Base-by-base conservation (phyloP, 37 sponge, comb jelly and placozoan species). In the Eunapius fragilis region DNA sequence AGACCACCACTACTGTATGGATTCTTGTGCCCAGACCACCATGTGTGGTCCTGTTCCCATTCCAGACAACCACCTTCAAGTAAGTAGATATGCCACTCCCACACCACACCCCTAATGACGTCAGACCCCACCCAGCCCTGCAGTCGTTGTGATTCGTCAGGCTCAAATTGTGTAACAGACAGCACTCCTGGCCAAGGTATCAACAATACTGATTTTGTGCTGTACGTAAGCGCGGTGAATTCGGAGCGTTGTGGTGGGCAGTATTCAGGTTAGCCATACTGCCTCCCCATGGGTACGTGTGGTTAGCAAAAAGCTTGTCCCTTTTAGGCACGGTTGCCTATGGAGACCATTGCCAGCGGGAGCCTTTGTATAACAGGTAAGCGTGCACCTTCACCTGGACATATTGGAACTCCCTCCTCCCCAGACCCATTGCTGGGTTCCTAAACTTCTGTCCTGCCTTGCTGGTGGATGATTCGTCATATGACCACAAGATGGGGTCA, bases 291-390 rank as follows among this genome's bases (percentile, higher is more conserved):
- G 2, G 82, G 36, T 70, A n/a, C 10, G 69, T 34, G 47, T 69
- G 25, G 27, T 12, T 23, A 25, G 3, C 38, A 24, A 2, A 71
- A 75, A 12, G 14, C 37, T 31, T 30, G 47, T 26, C 47, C 32
- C 22, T 67, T 17, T 14, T 35, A 75, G 84, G 84, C 69, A 35
- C 37, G 22, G 23, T 80, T 3, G 82, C 45, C 6, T 67, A 37
- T 24, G 82, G 82, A n/a, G 81, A 74, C 2, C 82, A 90, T 72
- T 90, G 90, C 34, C 90, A 77, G 49, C 90, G 85, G 37, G 90
- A 90, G 69, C 35, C 71, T 2, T 58, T 35, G 10, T 80, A 76
- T 69, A 81, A 80, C 75, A 87, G 87, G 87, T 87, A 17, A 17
- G 75, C 13, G 27, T 1, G 31, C 71, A 70, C 25, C 71, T n/a